Conservation (phyloP, 1,140 invertebrate genomes). For the Drosophila arawakana region DNA sequence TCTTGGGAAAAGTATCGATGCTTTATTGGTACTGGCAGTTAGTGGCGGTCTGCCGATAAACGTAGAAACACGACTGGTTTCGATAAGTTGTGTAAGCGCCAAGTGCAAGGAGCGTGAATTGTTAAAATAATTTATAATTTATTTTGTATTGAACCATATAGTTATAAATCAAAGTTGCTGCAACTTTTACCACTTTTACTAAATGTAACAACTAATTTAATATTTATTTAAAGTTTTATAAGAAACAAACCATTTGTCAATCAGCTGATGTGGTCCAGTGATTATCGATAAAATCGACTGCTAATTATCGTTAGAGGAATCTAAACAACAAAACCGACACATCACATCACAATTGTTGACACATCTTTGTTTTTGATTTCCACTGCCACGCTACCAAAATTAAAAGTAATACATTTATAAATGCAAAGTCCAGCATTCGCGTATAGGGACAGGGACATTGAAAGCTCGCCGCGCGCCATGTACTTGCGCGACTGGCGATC, state of each 20-base stretch:
- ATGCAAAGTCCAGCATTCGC: constrained; percentile 65
- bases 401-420: constrained; percentile 36
- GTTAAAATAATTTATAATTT: too few species aligned
- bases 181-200: too few species aligned
- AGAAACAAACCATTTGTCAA: background rate
- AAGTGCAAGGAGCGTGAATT: too few species aligned
- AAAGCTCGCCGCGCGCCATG: constrained; percentile 70
- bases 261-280: constrained; percentile 30
- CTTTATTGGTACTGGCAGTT: too few species aligned
- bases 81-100: too few species aligned
- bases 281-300: constrained; percentile 30
- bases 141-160: too few species aligned
- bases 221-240: background rate
- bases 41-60: too few species aligned
- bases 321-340: constrained; percentile 61
- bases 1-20: background rate
- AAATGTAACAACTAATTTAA: too few species aligned
- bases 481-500: constrained; percentile 92
- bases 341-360: constrained; percentile 46
- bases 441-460: constrained; percentile 60
- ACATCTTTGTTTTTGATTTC: background rate
- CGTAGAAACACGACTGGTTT: too few species aligned
- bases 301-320: constrained; percentile 20
- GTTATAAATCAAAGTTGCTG: too few species aligned
- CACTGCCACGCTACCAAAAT: constrained; percentile 42